phyloP scores from a whole-genome alignment of 2,888 invertebrate genomes.

The Venusia cambrica region DNA sequence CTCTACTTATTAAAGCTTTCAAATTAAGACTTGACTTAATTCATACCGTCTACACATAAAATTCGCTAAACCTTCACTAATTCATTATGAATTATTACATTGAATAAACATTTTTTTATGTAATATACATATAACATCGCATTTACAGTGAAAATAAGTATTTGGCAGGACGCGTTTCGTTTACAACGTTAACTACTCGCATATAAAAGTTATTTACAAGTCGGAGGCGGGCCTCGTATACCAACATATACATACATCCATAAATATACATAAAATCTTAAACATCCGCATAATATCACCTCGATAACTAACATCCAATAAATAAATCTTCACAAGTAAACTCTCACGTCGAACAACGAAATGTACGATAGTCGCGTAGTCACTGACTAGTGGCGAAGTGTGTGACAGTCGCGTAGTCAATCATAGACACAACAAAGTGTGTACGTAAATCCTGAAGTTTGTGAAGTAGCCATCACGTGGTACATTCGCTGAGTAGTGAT shows the following conservation, averaged over 20 bases:
- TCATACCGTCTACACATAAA: constrained; percentile 43
- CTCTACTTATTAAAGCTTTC: constrained; percentile 71
- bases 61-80: constrained; percentile 43
- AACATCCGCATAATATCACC: constrained; percentile 13
- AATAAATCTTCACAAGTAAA: constrained; percentile 17
- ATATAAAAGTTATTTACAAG: constrained; percentile 13
- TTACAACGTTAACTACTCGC: constrained; percentile 33
- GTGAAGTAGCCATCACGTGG: no score
- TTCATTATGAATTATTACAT: constrained; percentile 45
- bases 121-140: constrained; percentile 45
- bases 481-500: no score
- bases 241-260: constrained; percentile 11
- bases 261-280: constrained; percentile 21
- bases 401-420: no score
- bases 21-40: constrained; percentile 69
- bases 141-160: constrained; percentile 37
- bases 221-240: constrained; percentile 3
- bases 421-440: no score
- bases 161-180: constrained; percentile 47
- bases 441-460: no score
- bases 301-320: constrained; percentile 17
- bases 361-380: no score
- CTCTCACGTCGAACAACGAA: constrained; percentile 8
- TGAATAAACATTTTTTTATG: constrained; percentile 41
- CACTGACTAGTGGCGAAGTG: constrained; percentile 11